Evolutionary conservation across 2,113 vertebrate species (phyloP).

Genomic region (Sminthopsis crassicaudata): DNA sequence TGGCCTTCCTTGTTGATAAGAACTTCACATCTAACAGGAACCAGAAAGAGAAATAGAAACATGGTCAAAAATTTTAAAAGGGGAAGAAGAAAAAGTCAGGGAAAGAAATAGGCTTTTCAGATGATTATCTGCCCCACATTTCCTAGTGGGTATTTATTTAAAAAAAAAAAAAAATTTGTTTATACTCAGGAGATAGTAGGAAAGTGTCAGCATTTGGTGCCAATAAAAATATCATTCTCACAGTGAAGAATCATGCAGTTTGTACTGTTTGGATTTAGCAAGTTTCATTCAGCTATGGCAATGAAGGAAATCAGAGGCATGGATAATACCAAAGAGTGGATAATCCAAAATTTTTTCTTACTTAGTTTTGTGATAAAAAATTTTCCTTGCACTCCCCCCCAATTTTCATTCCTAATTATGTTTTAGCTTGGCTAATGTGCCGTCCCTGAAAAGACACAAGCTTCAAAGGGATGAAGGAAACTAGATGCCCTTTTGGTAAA

Average conservation of each 20-base stretch:
- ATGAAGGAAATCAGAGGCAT: neutral
- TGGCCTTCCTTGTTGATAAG: constrained; percentile 89
- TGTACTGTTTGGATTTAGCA: neutral
- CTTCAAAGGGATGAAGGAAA: neutral
- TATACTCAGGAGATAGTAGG: neutral
- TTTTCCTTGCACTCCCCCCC: neutral
- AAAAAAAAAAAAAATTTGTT: neutral
- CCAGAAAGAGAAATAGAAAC: neutral
- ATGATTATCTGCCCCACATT: neutral
- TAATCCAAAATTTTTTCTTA: neutral
- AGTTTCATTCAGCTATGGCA: neutral
- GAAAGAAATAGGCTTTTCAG: neutral
- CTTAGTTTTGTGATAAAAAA: neutral
- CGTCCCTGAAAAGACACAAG: neutral
- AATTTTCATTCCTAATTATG: neutral
- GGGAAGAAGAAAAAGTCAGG: neutral
- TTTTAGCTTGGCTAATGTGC: neutral
- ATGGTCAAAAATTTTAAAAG: neutral
- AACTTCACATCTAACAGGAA: constrained; percentile 83
- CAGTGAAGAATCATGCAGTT: neutral
- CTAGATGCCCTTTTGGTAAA: neutral
- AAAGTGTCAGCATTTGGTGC: neutral
- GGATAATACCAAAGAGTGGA: neutral
- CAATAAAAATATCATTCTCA: neutral
- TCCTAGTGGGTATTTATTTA: too few species aligned